Percentiles rank a stretch among this genome's conserved stretches.
These are phyloP conservation scores for Boulengeromyrus knoepffleri DNA, from an alignment of 2,113 vertebrate species.

Conservation along the genomic window DNA sequence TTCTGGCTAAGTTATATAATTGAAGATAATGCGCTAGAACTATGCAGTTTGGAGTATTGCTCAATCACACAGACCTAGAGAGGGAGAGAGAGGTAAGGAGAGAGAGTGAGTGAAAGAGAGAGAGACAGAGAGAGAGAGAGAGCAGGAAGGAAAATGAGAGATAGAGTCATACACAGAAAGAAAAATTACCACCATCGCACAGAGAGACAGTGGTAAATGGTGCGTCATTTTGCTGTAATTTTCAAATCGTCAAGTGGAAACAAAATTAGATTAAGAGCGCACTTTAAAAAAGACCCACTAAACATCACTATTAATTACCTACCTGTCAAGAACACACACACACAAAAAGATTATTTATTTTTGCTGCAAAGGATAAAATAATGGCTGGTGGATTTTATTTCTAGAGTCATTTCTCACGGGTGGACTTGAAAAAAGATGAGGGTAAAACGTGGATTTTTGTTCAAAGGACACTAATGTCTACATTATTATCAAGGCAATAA, in stretches of 20 bases:
- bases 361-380: conserved; percentile 52
- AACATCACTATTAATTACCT: conserved; percentile 70
- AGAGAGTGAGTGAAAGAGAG: conserved; percentile 9
- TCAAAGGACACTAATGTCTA: conserved; percentile 57
- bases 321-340: conserved; percentile 48
- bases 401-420: conserved; percentile 52
- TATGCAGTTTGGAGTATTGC: conserved; percentile 37
- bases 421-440: conserved; percentile 39
- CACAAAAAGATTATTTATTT: conserved; percentile 61
- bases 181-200: conserved; percentile 60
- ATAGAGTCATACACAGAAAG: conserved; percentile 47
- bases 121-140: conserved; percentile 29
- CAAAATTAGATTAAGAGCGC: conserved; percentile 72
- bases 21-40: conserved; percentile 47
- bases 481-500: conserved; percentile 52
- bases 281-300: conserved; percentile 63
- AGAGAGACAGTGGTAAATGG: conserved; percentile 65
- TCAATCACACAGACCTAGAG: conserved; percentile 48
- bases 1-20: conserved; percentile 51
- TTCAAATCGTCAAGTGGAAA: conserved; percentile 70
- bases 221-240: conserved; percentile 65
- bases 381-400: conserved; percentile 50
- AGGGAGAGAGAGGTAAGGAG: conserved; percentile 36
- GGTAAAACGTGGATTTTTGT: conserved; percentile 46
- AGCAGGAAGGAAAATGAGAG: conserved; percentile 29